Evolutionary conservation across 1,140 invertebrate species (phyloP).

Genomic region (Brachionus paranguensis): DNA sequence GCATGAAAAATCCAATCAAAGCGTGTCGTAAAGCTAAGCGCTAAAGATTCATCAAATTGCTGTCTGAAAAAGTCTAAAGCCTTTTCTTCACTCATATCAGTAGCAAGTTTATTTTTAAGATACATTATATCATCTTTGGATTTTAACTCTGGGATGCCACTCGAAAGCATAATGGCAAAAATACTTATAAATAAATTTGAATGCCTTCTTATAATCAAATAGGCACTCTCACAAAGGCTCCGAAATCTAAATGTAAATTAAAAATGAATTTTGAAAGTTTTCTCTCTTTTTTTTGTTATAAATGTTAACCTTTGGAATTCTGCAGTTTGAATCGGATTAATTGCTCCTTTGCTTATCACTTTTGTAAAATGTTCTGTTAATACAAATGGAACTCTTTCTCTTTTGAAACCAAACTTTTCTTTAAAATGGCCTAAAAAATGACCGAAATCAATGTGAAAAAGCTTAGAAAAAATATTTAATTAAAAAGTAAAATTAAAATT

Average conservation of each 20-base stretch:
- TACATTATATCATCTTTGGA: constrained; percentile 86
- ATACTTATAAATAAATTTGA: constrained; percentile 88
- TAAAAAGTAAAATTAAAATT: background rate
- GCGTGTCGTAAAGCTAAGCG: constrained; percentile 89
- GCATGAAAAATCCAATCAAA: constrained; percentile 81
- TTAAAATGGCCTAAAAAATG: constrained; percentile 98
- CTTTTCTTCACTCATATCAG: constrained; percentile 68
- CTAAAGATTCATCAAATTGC: constrained; percentile 82
- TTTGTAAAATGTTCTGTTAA: constrained; percentile 45
- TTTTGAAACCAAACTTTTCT: constrained; percentile 93
- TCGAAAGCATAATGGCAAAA: constrained; percentile 97
- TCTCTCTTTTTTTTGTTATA: too few species aligned
- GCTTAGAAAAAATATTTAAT: constrained; percentile 51
- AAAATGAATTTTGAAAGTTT: background rate
- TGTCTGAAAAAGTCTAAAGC: constrained; percentile 77
- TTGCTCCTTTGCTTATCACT: constrained; percentile 64
- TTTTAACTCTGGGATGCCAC: constrained; percentile 80
- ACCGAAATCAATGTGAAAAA: constrained; percentile 99
- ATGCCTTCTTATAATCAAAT: constrained; percentile 79
- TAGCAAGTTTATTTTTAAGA: constrained; percentile 78
- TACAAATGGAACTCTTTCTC: constrained; percentile 64
- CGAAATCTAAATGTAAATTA: constrained; percentile 62
- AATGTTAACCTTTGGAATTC: background rate
- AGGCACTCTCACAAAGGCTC: constrained; percentile 77
- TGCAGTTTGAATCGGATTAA: background rate